Conservation (phyloP, 2,888 invertebrate species). For the Lithophane semibrunnea region DNA sequence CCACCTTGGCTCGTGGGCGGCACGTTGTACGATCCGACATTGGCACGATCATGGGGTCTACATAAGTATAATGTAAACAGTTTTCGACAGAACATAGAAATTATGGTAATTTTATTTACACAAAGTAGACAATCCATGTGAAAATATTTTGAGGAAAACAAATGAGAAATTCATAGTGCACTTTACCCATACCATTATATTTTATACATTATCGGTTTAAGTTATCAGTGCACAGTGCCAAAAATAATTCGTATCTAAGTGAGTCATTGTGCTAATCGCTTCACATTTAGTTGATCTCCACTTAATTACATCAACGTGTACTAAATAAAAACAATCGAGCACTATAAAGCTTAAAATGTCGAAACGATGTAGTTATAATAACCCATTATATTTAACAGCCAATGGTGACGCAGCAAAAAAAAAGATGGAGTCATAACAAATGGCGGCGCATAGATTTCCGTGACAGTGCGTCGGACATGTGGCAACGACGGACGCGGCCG, state of each 20-base stretch:
- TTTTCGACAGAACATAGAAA: background rate
- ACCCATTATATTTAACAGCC: slow-evolving; percentile 30
- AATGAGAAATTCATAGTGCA: slow-evolving; percentile 13
- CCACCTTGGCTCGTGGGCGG: slow-evolving; percentile 54
- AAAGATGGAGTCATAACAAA: slow-evolving; percentile 37
- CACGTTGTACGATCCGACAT: slow-evolving; percentile 43
- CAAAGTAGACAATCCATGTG: background rate
- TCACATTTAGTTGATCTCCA: slow-evolving; percentile 43
- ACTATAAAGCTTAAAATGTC: slow-evolving; percentile 37
- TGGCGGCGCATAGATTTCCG: slow-evolving; percentile 40
- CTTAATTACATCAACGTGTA: slow-evolving; percentile 25
- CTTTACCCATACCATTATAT: background rate
- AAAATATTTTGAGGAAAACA: slow-evolving; percentile 3
- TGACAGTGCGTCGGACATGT: slow-evolving; percentile 49
- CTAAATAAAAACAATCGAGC: slow-evolving; percentile 21
- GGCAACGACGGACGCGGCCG: slow-evolving; percentile 22
- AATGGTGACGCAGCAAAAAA: slow-evolving; percentile 37
- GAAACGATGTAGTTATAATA: slow-evolving; percentile 32
- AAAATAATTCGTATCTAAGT: slow-evolving; percentile 32
- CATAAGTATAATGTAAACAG: slow-evolving; percentile 17
- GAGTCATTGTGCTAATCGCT: slow-evolving; percentile 36
- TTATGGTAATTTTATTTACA: background rate
- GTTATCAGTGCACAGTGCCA: slow-evolving; percentile 25
- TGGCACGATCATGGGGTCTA: slow-evolving; percentile 26
- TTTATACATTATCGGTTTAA: slow-evolving; percentile 23